phyloP scores from a whole-genome alignment of 1,140 invertebrate genomes.

The Tetramorium parvispinum region DNA sequence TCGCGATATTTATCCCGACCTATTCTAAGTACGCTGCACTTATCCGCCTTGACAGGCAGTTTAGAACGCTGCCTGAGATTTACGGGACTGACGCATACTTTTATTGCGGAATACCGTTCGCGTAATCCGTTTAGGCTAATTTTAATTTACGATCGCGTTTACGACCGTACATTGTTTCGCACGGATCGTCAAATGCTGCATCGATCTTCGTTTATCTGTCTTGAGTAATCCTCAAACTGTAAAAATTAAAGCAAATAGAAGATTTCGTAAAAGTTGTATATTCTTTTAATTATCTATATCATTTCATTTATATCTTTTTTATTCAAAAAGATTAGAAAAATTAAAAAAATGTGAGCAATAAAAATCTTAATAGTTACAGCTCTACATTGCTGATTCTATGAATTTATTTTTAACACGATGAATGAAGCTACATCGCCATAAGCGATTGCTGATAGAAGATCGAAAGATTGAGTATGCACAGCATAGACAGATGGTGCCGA shows the following conservation, averaged over 20 bases:
- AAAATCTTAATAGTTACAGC: neutral
- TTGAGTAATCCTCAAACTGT: neutral
- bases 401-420: neutral
- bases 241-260: neutral
- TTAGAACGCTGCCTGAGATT: constrained; percentile 64
- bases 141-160: constrained; percentile 64
- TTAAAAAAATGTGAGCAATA: neutral
- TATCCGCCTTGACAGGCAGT: constrained; percentile 62
- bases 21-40: constrained; percentile 58
- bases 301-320: neutral
- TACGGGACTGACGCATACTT: constrained; percentile 53
- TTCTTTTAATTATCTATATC: neutral
- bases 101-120: neutral
- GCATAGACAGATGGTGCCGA: constrained; percentile 29
- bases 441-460: constrained; percentile 18
- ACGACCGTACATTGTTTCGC: constrained; percentile 28
- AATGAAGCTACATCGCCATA: neutral
- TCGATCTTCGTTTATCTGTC: neutral
- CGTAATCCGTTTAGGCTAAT: constrained; percentile 59
- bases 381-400: neutral
- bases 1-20: constrained; percentile 62
- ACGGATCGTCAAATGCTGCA: constrained; percentile 7
- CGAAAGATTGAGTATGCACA: constrained; percentile 16
- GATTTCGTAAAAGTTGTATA: neutral
- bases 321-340: neutral